Base-by-base conservation (phyloP, 2,797 vertebrate genomes). In the Sardinella longiceps region DNA sequence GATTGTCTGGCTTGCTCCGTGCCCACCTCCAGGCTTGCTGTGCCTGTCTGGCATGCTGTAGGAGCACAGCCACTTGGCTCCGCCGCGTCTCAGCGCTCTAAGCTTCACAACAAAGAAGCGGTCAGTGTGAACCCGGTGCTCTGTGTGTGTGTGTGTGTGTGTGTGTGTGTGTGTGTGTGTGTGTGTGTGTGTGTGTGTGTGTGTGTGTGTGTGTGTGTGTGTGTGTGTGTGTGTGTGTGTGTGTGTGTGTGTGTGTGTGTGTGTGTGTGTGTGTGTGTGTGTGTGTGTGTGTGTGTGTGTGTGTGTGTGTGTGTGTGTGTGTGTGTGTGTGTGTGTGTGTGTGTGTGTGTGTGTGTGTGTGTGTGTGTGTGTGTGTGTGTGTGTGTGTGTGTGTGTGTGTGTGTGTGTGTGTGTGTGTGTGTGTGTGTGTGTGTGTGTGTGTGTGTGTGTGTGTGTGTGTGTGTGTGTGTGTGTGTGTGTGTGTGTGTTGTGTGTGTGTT, bases 321-420 rank as follows among this genome's bases (percentile, higher is more conserved):
- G n/a, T 63, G 58, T 28, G 58, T 63, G 58, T 63, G 7, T 63
- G n/a, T 60, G n/a, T 60, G 6, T 60, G 58, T 60, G n/a, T 60
- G n/a, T 25, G n/a, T 60, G 58, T 60, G n/a, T 60, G 58, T 60
- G 6, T 60, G 58, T 25, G 0, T 60, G 0, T 60, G 58, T 60
- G 58, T 11, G 25, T 60, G 58, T 11, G 51, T 63, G 60, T 63
- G 60, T 63, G 25, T 63, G n/a, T 25, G n/a, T 25, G 56, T 58
- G n/a, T 63, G 58, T 63, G 58, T 28, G n/a, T 63, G 58, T 28
- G 58, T 63, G 58, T 63, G 7, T 63, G n/a, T 60, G n/a, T 60
- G 6, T 60, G 58, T 60, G n/a, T 60, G n/a, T 25, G n/a, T 60
- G 58, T 60, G n/a, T 60, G 58, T 60, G 6, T 60, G 58, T 25